Percentiles rank a stretch among this genome's conserved stretches.
These are phyloP conservation scores for Elysia chlorotica DNA, from an alignment of 1,140 invertebrate genomes.

Conservation along the genomic window DNA sequence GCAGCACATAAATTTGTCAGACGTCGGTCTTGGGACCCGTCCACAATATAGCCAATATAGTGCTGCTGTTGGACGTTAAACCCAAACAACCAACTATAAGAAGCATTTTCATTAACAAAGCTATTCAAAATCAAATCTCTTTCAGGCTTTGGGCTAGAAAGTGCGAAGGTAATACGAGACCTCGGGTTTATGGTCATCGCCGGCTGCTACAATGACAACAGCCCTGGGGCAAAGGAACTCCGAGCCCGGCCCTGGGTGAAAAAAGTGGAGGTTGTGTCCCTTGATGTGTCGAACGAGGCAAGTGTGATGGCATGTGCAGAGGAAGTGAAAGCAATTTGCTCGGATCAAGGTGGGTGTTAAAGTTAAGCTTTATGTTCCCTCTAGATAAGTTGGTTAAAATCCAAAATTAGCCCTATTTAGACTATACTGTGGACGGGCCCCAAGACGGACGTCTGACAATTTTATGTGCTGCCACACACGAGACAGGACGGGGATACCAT, in stretches of 20 bases:
- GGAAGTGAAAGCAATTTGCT: conserved; percentile 24
- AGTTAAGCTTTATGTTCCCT: too few relatives aligned
- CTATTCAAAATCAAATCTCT: neutral
- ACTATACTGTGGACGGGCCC: too few relatives aligned
- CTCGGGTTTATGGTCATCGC: conserved; percentile 15
- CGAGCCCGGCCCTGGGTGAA: conserved; percentile 1
- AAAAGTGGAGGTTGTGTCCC: conserved; percentile 31
- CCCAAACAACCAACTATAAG: neutral
- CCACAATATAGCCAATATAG: neutral
- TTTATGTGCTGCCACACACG: too few relatives aligned
- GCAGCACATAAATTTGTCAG: neutral
- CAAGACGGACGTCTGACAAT: too few relatives aligned
- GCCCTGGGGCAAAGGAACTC: conserved; percentile 9
- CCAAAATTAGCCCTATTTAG: too few relatives aligned
- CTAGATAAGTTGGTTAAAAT: too few relatives aligned
- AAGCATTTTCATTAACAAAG: too few relatives aligned
- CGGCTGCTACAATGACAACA: conserved; percentile 18
- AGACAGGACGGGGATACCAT: too few relatives aligned
- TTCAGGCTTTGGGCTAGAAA: conserved; percentile 19
- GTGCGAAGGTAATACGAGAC: conserved; percentile 13
- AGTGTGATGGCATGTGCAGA: conserved; percentile 29
- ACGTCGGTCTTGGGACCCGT: neutral
- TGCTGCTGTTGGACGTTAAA: neutral
- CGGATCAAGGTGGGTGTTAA: conserved; percentile 30
- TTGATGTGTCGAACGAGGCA: conserved; percentile 40